phyloP scores from a whole-genome alignment of 2,888 invertebrate species.

The Drosophila anomalipes region DNA sequence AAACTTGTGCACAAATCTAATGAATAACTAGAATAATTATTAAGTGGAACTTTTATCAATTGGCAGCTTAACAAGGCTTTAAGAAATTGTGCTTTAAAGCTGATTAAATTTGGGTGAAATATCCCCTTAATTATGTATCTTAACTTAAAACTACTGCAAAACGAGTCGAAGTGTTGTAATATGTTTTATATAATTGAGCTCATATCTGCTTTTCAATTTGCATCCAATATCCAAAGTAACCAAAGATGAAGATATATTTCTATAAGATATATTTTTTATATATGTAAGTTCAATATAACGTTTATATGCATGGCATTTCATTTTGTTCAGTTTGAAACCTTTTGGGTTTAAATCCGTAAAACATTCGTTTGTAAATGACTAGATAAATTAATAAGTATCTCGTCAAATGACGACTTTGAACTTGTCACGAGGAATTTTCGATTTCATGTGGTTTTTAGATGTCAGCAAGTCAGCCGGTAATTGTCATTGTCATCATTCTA shows the following conservation, averaged over 20 bases:
- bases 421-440: not conserved
- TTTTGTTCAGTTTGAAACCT: not conserved
- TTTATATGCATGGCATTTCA: no score
- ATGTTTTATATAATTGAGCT: no score
- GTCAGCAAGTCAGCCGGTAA: not conserved
- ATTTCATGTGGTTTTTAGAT: not conserved
- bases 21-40: constrained; percentile 4
- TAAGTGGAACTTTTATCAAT: not conserved
- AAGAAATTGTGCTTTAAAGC: not conserved
- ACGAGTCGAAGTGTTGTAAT: not conserved
- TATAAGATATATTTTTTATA: no score
- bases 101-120: not conserved
- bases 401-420: not conserved
- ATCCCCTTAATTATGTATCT: not conserved
- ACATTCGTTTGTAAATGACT: not conserved
- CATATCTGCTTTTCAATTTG: not conserved
- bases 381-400: not conserved
- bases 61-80: not conserved
- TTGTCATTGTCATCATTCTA: not conserved
- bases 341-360: not conserved
- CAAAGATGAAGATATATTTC: no score
- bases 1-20: constrained; percentile 10
- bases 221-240: not conserved
- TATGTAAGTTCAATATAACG: not conserved
- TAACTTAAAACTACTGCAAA: not conserved